Evolutionary conservation across 1,140 invertebrate species (phyloP), one percentile per base, ranked within the genome.

Genomic region (Brachionus rubens): DNA sequence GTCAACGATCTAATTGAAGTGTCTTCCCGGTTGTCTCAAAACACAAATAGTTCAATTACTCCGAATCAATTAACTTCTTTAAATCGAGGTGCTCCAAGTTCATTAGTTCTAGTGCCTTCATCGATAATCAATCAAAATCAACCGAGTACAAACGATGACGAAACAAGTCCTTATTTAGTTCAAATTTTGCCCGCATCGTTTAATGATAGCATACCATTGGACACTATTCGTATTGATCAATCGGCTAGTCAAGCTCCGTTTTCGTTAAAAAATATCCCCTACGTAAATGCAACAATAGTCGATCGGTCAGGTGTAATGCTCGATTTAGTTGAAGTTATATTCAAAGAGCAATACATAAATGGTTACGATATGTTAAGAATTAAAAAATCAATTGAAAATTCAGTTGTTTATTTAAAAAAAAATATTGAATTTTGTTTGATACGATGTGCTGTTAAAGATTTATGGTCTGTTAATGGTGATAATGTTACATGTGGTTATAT

Each of bases 311-410:
- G 90, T 85, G 92, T 98, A n/a, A 89, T 91, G 3, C 84, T 99
- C 30, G 95, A 99, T 85, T 93, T 94, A 6, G 90, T 99, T 48
- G 96, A 99, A 84, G 85, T 99, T 2, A 94, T 92, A 0, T 98
- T 98, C 80, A 97, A 95, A 84, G 96, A 99, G 83, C 94, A 97
- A 82, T 99, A 99, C 81, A 89, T 98, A 86, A 94, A 94, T 10
- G 87, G 96, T 76, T 95, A 94, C 80, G 96, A 99, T 87, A 99
- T 99, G 95, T 98, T 94, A 93, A 87, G 95, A 50, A 83, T 98
- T 6, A 94, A 94, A 84, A 94, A 92, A 79, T 46, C 12, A 28
- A 21, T 77, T n/a, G 41, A 47, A 52, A 68, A 77, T 59, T 24
- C 33, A 14, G 30, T 26, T 41, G 28, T 62, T 36, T 75, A 56